Evolutionary conservation across 2,113 vertebrate species (phyloP), one percentile per base, ranked within the genome.

Genomic region (Mesoclemmys tuberculata): DNA sequence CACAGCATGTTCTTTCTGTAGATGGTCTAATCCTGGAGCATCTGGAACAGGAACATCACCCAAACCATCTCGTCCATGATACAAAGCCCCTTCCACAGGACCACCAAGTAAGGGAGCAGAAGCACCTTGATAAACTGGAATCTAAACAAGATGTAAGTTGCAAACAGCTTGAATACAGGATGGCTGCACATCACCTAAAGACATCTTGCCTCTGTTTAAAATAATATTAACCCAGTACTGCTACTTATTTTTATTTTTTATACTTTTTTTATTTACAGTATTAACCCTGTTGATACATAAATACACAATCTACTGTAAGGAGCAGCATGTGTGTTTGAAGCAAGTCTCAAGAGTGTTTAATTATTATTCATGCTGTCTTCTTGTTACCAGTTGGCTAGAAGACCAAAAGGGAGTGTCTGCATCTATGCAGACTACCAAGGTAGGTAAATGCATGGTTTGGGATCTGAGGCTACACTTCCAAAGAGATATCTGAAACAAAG

Each of bases 21-120:
- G 26, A 61, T 97, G 88, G 56, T 98, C 98, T 54, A 79, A 44
- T 61, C 44, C 84, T 52, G 95, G 95, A 41, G 77, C 46, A 7
- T 38, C 35, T 38, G 89, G 82, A 38, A 91, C 96, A 68, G 83
- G 77, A 75, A 84, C 88, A 79, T 97, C 94, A 51, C 98, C 98
- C 48, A 98, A 93, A 26, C 98, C 98, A 88, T 99, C 98, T 88
- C 89, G 29, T 5, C 98, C 98, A 35, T 99, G 98, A 89, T 98
- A 99, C 9, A 92, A 11, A 52, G 85, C 87, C 2, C 93, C 94
- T n/a, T 8, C 10, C 1, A 97, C 38, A 13, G 27, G 31, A 10
- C 97, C 83, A 18, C 97, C 98, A 5, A 98, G 95, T 78, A 98
- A 87, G 0, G 98, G 86, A 75, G 81, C 97, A 31, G 89, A 87